Base-by-base conservation (phyloP, 2,797 vertebrate genomes). In the Gymnocypris eckloni region DNA sequence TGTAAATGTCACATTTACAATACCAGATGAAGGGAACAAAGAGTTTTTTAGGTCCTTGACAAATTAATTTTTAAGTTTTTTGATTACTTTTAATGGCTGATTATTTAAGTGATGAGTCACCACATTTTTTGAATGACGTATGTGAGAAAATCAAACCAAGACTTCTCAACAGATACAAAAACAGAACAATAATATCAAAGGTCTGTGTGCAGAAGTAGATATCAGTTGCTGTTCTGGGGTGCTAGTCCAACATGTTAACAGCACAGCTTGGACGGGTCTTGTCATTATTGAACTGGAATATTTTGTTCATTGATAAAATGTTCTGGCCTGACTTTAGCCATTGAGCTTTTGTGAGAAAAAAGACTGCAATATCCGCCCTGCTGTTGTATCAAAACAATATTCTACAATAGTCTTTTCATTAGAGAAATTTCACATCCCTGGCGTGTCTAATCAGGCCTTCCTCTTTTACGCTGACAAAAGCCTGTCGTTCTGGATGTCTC, bases 401-500 rank as follows among this genome's bases (percentile, higher is more conserved):
- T 86, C 43, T 50, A 89, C 81, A 89, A 88, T 85, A 82, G 73
- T 89, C 75, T 89, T 25, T 87, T 94, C 91, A 92, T 93, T 92
- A 92, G 81, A 90, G 86, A 92, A 90, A 91, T 81, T 73, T 92
- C 90, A 90, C 89, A 87, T 86, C 89, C 78, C 87, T 91, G 89
- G 92, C 91, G 90, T 88, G 88, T 92, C 90, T 86, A 85, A 88
- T 84, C 79, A 90, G 93, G 50, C 79, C 41, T 88, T 88, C 84
- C 85, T 85, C 78, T 79, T 80, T 80, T 72, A 73, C 22, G 22
- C 41, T 45, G 77, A 73, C 67, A 80, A 73, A 80, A 73, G 22
- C 18, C 56, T 75, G 77, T 72, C 77, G 6, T 71, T 50, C 41
- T 73, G 84, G 84, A 81, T 54, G 67, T 81, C 54, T 81, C 84